Evolutionary conservation across 2,888 invertebrate species (phyloP).

Genomic region (Eilema caniola): DNA sequence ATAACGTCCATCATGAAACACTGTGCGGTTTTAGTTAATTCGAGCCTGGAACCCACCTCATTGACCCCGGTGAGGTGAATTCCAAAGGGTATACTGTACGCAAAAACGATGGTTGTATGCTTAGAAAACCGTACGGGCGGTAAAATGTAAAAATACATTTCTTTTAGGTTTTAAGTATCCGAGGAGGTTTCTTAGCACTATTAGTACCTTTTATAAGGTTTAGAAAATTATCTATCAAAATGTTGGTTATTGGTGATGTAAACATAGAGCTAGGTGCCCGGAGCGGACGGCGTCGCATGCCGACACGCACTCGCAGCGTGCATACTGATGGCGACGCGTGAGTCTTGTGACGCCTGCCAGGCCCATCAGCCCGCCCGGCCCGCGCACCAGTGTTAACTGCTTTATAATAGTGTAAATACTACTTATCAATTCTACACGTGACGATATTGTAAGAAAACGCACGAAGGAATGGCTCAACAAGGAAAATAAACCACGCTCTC

Average conservation of each 20-base stretch:
- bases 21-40: no score
- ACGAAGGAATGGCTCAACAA: neutral
- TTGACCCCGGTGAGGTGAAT: no score
- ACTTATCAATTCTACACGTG: constrained; percentile 42
- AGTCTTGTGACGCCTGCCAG: constrained; percentile 54
- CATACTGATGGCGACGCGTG: constrained; percentile 75
- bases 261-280: constrained; percentile 56
- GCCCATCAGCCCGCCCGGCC: constrained; percentile 29
- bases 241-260: constrained; percentile 57
- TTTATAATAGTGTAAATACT: constrained; percentile 44
- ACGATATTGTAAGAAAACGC: constrained; percentile 22
- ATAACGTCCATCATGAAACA: no score
- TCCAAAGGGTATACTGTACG: no score
- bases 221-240: constrained; percentile 39
- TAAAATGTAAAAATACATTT: no score
- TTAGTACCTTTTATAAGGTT: no score
- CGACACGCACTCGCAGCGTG: constrained; percentile 74
- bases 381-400: constrained; percentile 45
- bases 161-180: no score
- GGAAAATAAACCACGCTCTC: neutral
- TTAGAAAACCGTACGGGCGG: no score
- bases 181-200: no score
- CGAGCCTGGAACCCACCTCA: no score
- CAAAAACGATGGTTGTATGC: no score
- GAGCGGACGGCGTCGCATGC: constrained; percentile 81